Percentiles rank a stretch among this genome's conserved stretches.
These are phyloP conservation scores for Henricia sp. DNA, from an alignment of 53 echinoderm and acorn worm species.

Conservation along the genomic window DNA sequence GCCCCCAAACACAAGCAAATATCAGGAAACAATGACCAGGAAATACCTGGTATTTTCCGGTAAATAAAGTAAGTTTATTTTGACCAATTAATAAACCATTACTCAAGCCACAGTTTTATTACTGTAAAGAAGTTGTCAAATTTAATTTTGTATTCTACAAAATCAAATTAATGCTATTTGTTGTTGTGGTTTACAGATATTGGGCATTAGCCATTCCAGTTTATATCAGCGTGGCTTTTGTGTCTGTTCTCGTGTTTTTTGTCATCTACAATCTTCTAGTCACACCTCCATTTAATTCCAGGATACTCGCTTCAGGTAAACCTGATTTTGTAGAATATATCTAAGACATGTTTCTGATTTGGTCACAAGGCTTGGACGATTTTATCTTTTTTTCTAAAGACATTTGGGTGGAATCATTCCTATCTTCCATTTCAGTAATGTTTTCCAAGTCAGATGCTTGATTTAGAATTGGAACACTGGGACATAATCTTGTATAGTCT, in stretches of 20 bases:
- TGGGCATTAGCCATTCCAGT: slow-evolving; percentile 93
- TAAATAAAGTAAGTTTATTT: neutral
- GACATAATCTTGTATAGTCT: too few relatives aligned
- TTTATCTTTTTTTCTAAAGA: too few relatives aligned
- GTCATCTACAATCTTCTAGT: slow-evolving; percentile 79
- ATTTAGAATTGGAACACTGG: too few relatives aligned
- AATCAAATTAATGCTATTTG: neutral
- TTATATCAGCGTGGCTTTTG: slow-evolving; percentile 75
- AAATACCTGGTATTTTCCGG: neutral
- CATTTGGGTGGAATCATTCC: too few relatives aligned
- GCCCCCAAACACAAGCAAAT: neutral
- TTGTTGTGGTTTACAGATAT: slow-evolving; percentile 63
- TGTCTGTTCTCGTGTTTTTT: slow-evolving; percentile 83
- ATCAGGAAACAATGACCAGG: neutral
- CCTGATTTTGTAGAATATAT: too few relatives aligned
- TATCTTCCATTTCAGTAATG: too few relatives aligned
- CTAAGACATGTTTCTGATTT: too few relatives aligned
- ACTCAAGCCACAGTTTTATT: too few relatives aligned
- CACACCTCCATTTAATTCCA: slow-evolving; percentile 77
- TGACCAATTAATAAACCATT: neutral
- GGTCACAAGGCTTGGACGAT: too few relatives aligned
- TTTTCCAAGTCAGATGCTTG: too few relatives aligned
- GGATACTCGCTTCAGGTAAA: too few relatives aligned
- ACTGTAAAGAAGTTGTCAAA: too few relatives aligned
- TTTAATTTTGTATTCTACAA: neutral